These are phyloP conservation scores for Rhinichthys osculus DNA, from an alignment of 2,797 vertebrate genomes.

Conservation along the genomic window DNA sequence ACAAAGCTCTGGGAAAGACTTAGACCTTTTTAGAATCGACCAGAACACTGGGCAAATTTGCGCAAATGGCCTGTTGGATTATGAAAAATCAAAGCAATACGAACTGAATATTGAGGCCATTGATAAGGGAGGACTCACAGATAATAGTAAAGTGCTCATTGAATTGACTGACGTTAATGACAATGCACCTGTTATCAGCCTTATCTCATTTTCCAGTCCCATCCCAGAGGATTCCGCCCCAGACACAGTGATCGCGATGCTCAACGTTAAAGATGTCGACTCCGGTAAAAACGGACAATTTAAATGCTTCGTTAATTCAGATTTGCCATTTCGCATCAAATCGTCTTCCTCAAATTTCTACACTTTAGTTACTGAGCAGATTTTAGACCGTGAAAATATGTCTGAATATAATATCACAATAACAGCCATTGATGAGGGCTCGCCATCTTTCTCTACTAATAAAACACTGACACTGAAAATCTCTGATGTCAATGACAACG, in stretches of 20 bases:
- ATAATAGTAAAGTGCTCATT: conserved; percentile 74
- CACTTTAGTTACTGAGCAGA: conserved; percentile 71
- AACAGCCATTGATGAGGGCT: conserved; percentile 73
- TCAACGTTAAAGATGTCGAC: conserved; percentile 79
- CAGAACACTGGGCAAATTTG: conserved; percentile 32
- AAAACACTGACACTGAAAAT: conserved; percentile 72
- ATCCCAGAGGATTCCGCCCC: conserved; percentile 73
- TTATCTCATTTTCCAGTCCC: conserved; percentile 75
- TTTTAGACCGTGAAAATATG: conserved; percentile 74
- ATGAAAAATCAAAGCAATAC: conserved; percentile 70
- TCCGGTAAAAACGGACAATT: conserved; percentile 76
- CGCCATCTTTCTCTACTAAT: conserved; percentile 68
- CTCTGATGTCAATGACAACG: conserved; percentile 77
- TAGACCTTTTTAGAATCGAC: conserved; percentile 68
- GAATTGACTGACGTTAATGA: conserved; percentile 78
- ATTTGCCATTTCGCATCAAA: conserved; percentile 76
- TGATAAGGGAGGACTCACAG: conserved; percentile 71
- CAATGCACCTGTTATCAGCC: conserved; percentile 75
- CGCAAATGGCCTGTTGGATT: conserved; percentile 66
- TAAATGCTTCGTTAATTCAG: conserved; percentile 67
- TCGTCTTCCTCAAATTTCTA: conserved; percentile 74
- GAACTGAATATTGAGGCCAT: conserved; percentile 74
- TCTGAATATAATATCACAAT: conserved; percentile 77
- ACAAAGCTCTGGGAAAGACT: conserved; percentile 56
- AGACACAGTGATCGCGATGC: conserved; percentile 75